Base-by-base conservation (phyloP, 2,797 vertebrate genomes). In the Dryobates pubescens region DNA sequence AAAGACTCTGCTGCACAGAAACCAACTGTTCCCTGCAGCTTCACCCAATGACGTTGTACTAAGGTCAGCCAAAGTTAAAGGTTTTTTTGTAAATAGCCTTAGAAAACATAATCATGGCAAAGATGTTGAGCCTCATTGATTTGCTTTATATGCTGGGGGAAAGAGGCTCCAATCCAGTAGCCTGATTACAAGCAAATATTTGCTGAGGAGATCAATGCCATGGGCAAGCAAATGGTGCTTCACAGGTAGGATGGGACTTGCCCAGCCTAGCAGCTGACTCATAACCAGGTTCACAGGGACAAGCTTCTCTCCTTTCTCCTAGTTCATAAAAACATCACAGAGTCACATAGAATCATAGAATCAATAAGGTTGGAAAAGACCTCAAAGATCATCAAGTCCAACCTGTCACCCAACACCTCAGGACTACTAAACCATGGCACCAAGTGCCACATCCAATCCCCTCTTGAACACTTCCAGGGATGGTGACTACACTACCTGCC, bases 61-160 rank as follows among this genome's bases (percentile, higher is more conserved):
- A 27, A 89, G 94, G 93, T 94, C 94, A 94, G 93, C 92, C 96
- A 95, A 95, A 94, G 94, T 94, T 94, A 94, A 94, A 89, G 84
- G 77, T 87, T 79, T 93, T 89, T 83, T 89, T 56, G 76, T 90
- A 94, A 94, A 86, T 83, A 92, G 90, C 85, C 79, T 88, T 87
- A 85, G 70, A 94, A 94, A 94, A 90, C 61, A 69, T 58, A 78
- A 73, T 73, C 73, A 70, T 30, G 79, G 89, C 70, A 78, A 69
- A 87, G 84, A 87, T 82, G 34, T 75, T 77, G 89, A 85, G 53
- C 88, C 32, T 90, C 87, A 63, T 61, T 92, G 80, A 65, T 77
- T 90, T 90, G 69, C 49, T 82, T 85, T 49, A 53, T 16, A 34
- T 49, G 17, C 6, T 30, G 67, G 6, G 67, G 63, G 38, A 78